Conservation (phyloP, 2,888 invertebrate species). For the Congeria kusceri region DNA sequence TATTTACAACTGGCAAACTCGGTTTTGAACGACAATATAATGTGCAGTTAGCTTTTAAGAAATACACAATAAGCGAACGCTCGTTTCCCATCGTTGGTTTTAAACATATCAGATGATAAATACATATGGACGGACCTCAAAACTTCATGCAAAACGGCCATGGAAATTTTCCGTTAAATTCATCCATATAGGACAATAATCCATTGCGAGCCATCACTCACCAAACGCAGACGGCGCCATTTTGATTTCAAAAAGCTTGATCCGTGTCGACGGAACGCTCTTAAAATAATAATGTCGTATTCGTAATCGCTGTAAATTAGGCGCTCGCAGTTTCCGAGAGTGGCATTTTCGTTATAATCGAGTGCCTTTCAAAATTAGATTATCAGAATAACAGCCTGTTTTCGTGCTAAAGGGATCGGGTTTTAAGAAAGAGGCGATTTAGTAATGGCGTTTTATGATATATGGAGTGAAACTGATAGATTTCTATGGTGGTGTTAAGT, state of each 20-base stretch:
- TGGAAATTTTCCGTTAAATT: constrained; percentile 64
- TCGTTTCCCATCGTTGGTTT: too few species aligned
- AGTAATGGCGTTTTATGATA: constrained; percentile 33
- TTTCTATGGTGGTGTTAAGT: constrained; percentile 16
- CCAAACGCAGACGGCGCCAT: constrained; percentile 23
- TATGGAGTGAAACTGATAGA: constrained; percentile 24
- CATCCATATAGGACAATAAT: constrained; percentile 56
- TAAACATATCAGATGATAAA: too few species aligned
- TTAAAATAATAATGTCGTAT: constrained; percentile 55
- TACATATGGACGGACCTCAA: constrained; percentile 22
- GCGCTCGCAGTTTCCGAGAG: constrained; percentile 34
- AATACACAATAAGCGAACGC: too few species aligned
- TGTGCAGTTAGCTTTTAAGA: too few species aligned
- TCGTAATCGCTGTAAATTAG: constrained; percentile 45
- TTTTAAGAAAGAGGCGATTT: neutral
- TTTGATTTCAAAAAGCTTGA: constrained; percentile 34
- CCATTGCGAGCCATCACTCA: constrained; percentile 36
- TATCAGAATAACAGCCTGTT: constrained; percentile 33
- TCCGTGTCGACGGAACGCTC: constrained; percentile 46
- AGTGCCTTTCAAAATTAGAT: constrained; percentile 51
- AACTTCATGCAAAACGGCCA: constrained; percentile 22
- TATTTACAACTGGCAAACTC: too few species aligned
- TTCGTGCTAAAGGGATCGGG: constrained; percentile 17
- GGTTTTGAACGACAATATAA: too few species aligned
- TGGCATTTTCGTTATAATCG: constrained; percentile 50